Evolutionary conservation across 1,140 invertebrate species (phyloP).

Genomic region (Drosophila seguyi): DNA sequence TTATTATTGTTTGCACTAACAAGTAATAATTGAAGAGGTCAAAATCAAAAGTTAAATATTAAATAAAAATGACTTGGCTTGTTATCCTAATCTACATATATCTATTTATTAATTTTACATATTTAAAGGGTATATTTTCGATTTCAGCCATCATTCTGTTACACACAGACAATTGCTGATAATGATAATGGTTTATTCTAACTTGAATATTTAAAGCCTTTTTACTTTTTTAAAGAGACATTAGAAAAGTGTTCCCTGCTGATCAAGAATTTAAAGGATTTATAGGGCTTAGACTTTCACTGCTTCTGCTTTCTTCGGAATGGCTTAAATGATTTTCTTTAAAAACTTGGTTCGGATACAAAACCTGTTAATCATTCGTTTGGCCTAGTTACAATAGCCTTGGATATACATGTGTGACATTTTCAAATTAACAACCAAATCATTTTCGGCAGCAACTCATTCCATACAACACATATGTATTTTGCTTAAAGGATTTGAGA

Average conservation of each 20-base stretch:
- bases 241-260: no score
- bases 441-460: slow-evolving; percentile 19
- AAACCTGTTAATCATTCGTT: neutral
- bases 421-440: neutral
- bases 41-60: neutral
- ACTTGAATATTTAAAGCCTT: no score
- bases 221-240: no score
- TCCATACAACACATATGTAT: neutral
- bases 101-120: neutral
- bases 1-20: neutral
- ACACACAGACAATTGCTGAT: no score
- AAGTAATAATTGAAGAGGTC: neutral
- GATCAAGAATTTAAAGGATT: no score
- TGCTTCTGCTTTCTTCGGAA: no score
- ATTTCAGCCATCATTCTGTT: no score
- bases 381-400: neutral
- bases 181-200: no score
- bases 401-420: neutral
- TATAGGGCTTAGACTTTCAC: no score
- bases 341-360: no score
- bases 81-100: neutral
- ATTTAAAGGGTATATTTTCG: neutral
- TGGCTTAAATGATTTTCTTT: no score
- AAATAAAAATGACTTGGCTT: neutral
- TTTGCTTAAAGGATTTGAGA: slow-evolving; percentile 12